phyloP scores from a whole-genome alignment of 2,113 vertebrate genomes.

The Psephotus haematonotus region DNA sequence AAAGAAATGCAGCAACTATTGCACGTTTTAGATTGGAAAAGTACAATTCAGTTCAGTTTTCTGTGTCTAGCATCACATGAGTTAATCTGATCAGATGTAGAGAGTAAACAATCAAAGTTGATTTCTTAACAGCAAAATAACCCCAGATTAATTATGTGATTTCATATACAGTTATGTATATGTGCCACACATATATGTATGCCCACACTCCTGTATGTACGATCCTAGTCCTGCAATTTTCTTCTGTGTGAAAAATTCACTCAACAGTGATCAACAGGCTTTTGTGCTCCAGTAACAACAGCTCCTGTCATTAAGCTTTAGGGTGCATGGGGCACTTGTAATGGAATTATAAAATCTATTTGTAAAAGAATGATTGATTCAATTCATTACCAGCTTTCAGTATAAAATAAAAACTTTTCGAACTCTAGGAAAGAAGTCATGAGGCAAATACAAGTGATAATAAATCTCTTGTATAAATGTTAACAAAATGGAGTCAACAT shows the following conservation, averaged over 20 bases:
- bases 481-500: slow-evolving; percentile 1
- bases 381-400: slow-evolving; percentile 23
- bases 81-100: neutral
- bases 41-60: neutral
- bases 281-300: neutral
- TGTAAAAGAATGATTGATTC: slow-evolving; percentile 34
- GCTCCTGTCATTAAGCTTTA: slow-evolving; percentile 36
- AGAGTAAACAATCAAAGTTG: neutral
- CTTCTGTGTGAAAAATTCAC: neutral
- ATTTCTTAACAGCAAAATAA: neutral
- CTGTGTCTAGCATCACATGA: neutral
- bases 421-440: neutral
- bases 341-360: slow-evolving; percentile 53
- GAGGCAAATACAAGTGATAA: neutral
- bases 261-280: neutral
- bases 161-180: neutral
- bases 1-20: neutral
- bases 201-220: too few relatives aligned
- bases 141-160: neutral
- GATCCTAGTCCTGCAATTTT: neutral
- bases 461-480: slow-evolving; percentile 21
- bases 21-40: neutral
- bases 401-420: neutral
- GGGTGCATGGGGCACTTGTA: neutral
- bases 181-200: neutral